These are phyloP conservation scores for Steinernema carpocapsae DNA, from an alignment of 2,888 invertebrate genomes.

Conservation along the genomic window DNA sequence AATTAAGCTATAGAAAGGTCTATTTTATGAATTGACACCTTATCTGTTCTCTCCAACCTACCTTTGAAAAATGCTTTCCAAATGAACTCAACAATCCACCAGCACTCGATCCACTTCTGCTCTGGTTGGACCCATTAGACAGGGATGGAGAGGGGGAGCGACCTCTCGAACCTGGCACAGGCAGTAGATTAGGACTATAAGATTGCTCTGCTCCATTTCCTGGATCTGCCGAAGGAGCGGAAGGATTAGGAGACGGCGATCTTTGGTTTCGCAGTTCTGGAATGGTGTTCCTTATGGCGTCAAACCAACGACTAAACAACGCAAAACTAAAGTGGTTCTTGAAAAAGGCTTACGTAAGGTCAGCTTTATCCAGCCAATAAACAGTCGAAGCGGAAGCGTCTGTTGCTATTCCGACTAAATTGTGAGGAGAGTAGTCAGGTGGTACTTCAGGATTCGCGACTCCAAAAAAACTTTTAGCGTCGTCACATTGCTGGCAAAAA, in stretches of 20 bases:
- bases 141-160: no score
- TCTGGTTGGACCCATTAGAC: background rate
- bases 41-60: no score
- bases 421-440: background rate
- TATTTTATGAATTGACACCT: no score
- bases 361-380: slow-evolving; percentile 64
- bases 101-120: background rate
- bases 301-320: slow-evolving; percentile 59
- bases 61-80: slow-evolving; percentile 6
- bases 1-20: no score
- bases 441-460: background rate
- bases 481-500: background rate
- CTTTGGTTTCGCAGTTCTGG: slow-evolving; percentile 52
- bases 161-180: no score
- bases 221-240: background rate
- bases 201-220: no score
- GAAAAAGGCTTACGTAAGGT: slow-evolving; percentile 56
- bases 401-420: slow-evolving; percentile 66
- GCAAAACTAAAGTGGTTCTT: background rate
- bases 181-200: no score
- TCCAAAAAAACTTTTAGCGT: background rate
- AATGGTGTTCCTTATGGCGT: slow-evolving; percentile 63
- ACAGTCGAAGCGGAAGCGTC: slow-evolving; percentile 65
- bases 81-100: background rate
- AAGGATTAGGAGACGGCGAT: slow-evolving; percentile 38